Evolutionary conservation across 2,888 invertebrate species (phyloP), one percentile per base, ranked within the genome.

Genomic region (Drosophila paranaensis): DNA sequence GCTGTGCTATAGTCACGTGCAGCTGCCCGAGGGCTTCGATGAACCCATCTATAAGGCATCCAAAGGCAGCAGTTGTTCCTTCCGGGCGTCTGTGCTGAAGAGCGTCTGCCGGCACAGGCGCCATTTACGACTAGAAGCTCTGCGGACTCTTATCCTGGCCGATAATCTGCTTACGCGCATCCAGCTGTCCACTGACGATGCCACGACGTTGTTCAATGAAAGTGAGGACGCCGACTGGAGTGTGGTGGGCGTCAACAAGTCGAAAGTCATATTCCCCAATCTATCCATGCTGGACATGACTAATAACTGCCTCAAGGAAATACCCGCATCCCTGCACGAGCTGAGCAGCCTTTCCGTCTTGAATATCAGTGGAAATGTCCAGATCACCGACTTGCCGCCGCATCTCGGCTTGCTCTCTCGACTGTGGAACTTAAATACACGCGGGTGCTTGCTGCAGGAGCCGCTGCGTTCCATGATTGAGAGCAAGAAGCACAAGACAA

Each of bases 361-460:
- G 43, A 99, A 98, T 92, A 95, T 99, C 54, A 97, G 97, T 89
- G 93, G 93, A 6, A 93, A 92, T 93, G 83, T 94, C 93, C 97
- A 97, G 43, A 95, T 98, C 60, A 95, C 95, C 6, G 97, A 98
- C 90, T 94, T 99, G 60, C 99, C 99, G 0, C 97, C 99, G 0
- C 97, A 98, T 92, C 96, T 99, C 95, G 99, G 99, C 0, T 93
- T 98, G 9, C 94, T 99, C 3, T 96, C 97, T 1, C 95, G 98
- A n/a, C 94, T 99, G 43, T 99, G 99, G 99, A 99, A 98, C 93
- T 94, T 99, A 43, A 98, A 97, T 92, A 97, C 98, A 3, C 95
- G 96, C 48, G 98, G 98, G 3, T 99, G 99, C 90, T 94, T 95
- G 33, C 93, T 98, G 13, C 96, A 96, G 85, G 98, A 98, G 90